Base-by-base conservation (phyloP, 2,888 invertebrate species). In the Rhingia campestris region DNA sequence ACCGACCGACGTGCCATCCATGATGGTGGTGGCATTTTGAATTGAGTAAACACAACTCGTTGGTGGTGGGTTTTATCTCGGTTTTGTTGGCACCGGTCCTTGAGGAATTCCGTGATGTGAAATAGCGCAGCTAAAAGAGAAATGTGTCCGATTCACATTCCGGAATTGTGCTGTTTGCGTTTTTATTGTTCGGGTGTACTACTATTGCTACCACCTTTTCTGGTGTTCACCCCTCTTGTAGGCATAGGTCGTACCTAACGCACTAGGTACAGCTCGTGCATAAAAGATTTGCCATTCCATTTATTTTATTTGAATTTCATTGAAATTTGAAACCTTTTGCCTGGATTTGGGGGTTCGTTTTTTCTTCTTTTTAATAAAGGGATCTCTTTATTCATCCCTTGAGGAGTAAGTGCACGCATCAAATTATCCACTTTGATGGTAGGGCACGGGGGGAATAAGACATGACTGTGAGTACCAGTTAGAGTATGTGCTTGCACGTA, bases 231-330 rank as follows among this genome's bases (percentile, higher is more conserved):
- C 53, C 41, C 67, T 47, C 43, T 0, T 51, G 6, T 9, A 2
- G 6, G n/a, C n/a, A 14, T 35, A 2, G 6, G 7, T 6, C 14
- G 47, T 6, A 2, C 10, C 12, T 10, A 2, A 9, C n/a, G 41
- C 43, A 41, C 22, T 22, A 22, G 22, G 22, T 22, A 22, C 9
- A 49, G 67, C 47, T 66, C 61, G 79, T 75, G 80, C 74, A 84
- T 84, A 84, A 84, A 84, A 84, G 79, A 84, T 84, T 84, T 84
- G 79, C 80, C 69, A 66, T 84, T 84, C 66, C 84, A 84, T 84
- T 84, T 79, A 84, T 84, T 84, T 84, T 80, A 84, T 84, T 84
- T 80, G 84, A 75, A 80, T 84, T 84, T 84, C 79, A 84, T 84
- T 84, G 84, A 84, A 84, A 84, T 84, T 84, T 80, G 84, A 84